Percentiles rank a stretch among this genome's conserved stretches.
Evolutionary conservation across 1,140 invertebrate genomes (phyloP).

Genomic region (Hetaerina americana): DNA sequence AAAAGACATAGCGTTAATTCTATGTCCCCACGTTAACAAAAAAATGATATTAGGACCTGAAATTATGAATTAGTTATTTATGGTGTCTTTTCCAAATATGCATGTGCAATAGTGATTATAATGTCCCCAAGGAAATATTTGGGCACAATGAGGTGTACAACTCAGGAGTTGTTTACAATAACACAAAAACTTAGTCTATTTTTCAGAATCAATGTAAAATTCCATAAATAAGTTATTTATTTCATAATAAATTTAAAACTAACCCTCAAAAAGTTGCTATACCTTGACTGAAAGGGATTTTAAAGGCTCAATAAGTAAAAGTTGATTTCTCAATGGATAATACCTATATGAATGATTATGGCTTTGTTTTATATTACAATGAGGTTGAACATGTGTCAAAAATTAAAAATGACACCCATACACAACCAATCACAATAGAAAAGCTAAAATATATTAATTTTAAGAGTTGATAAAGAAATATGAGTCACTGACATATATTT

Average conservation of each 20-base stretch:
- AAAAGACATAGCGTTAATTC: not conserved
- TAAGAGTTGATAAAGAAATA: not conserved
- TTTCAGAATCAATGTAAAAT: not conserved
- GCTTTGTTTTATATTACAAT: not conserved
- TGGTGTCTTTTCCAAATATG: not conserved
- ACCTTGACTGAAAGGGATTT: not conserved
- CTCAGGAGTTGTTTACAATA: not conserved
- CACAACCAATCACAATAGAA: not conserved
- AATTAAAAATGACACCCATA: not conserved
- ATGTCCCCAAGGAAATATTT: not conserved
- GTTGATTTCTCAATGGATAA: too few relatives aligned
- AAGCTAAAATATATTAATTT: not conserved
- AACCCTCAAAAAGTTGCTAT: not conserved
- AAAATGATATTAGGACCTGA: not conserved
- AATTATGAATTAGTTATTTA: not conserved
- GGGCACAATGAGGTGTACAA: not conserved
- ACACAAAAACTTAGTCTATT: not conserved
- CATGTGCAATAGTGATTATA: not conserved
- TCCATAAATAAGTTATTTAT: not conserved
- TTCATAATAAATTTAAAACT: not conserved
- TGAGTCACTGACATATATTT: not conserved
- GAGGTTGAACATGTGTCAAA: not conserved
- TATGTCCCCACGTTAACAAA: not conserved
- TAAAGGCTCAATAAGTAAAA: not conserved
- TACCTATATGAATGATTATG: not conserved